These are phyloP conservation scores for Macrotis lagotis DNA, from an alignment of 2,113 vertebrate species.

Conservation along the genomic window DNA sequence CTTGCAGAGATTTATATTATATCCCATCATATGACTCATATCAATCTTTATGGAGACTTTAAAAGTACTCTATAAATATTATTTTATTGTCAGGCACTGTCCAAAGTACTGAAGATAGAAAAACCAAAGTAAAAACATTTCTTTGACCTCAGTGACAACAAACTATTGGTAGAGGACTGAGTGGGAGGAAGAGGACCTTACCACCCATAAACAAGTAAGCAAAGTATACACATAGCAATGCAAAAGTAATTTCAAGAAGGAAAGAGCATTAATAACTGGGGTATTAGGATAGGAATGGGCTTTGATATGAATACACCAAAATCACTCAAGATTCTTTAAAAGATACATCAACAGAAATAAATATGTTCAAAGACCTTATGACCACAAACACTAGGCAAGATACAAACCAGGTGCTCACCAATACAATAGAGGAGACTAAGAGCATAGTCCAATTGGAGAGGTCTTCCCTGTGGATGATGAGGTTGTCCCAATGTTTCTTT, in stretches of 20 bases:
- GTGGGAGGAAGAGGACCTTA: background rate
- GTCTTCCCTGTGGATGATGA: background rate
- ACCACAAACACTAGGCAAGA: background rate
- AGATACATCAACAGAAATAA: background rate
- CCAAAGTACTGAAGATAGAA: background rate
- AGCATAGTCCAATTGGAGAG: background rate
- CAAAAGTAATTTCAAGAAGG: background rate
- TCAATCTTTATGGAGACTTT: background rate
- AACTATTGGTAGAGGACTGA: background rate
- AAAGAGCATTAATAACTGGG: background rate
- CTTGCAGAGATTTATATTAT: background rate
- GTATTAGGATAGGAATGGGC: background rate
- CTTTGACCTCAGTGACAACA: background rate
- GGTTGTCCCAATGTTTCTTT: background rate
- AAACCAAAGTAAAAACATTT: background rate
- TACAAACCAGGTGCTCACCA: background rate
- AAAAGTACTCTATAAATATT: background rate
- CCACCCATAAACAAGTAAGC: background rate
- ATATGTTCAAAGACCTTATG: background rate
- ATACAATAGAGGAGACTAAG: background rate
- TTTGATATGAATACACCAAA: background rate
- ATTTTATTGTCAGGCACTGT: background rate
- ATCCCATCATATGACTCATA: background rate
- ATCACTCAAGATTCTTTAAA: background rate
- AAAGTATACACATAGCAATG: background rate